Evolutionary conservation across 1,140 invertebrate genomes (phyloP).

Genomic region (Drosophila novamexicana): DNA sequence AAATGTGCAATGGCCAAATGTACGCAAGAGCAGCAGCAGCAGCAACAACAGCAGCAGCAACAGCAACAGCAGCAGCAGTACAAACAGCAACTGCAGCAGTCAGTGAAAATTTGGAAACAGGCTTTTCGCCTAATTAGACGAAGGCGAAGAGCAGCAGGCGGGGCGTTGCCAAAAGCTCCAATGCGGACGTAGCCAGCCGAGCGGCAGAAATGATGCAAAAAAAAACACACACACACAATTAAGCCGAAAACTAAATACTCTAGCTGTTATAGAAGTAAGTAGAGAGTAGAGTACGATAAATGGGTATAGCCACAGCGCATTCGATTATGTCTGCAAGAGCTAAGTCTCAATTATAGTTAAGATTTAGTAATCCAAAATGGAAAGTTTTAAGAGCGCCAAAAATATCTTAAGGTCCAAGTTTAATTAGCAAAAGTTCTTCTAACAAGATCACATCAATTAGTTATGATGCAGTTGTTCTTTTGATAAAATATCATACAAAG

Average conservation of each 20-base stretch:
- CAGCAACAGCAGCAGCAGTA: conserved; percentile 38
- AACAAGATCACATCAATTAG: too few species aligned
- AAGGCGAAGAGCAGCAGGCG: conserved; percentile 33
- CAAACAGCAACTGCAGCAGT: conserved; percentile 40
- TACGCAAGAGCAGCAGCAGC: conserved; percentile 55
- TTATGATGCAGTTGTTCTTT: too few species aligned
- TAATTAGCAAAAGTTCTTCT: too few species aligned
- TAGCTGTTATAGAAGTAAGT: not conserved
- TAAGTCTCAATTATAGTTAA: too few species aligned
- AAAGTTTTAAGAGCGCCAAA: too few species aligned
- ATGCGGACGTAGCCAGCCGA: conserved; percentile 47
- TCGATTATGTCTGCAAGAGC: too few species aligned
- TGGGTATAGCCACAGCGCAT: too few species aligned
- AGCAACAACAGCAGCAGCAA: conserved; percentile 27
- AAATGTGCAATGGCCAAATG: conserved; percentile 72
- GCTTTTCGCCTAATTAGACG: conserved; percentile 80
- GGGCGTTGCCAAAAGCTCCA: conserved; percentile 14
- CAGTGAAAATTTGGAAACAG: conserved; percentile 74
- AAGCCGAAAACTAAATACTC: conserved; percentile 28
- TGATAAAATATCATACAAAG: too few species aligned
- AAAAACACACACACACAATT: not conserved
- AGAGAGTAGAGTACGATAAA: too few species aligned
- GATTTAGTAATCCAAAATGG: too few species aligned
- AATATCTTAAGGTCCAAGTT: too few species aligned
- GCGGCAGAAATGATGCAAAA: conserved; percentile 61